Evolutionary conservation across 2,888 invertebrate genomes (phyloP).

Genomic region (Drosophila birchii): DNA sequence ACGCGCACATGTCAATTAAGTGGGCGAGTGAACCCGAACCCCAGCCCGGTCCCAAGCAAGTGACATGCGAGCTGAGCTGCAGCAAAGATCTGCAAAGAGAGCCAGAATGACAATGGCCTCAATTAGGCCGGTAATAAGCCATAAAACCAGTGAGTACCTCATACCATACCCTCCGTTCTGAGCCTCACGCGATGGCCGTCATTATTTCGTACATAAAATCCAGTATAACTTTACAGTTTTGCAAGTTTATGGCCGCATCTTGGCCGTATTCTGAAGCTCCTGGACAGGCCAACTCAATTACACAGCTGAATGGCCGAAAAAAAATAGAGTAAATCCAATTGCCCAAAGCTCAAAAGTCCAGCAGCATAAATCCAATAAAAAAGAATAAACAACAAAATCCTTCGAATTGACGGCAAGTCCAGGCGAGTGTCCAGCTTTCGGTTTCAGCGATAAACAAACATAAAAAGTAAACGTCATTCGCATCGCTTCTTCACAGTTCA

Average conservation of each 20-base stretch:
- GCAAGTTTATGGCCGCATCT: conserved; percentile 19
- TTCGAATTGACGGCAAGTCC: conserved; percentile 36
- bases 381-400: conserved; percentile 61
- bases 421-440: conserved; percentile 76
- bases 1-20: conserved; percentile 70
- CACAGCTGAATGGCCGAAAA: conserved; percentile 62
- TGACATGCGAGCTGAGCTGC: conserved; percentile 67
- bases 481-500: conserved; percentile 71
- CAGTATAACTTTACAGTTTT: conserved; percentile 30
- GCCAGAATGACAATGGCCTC: conserved; percentile 69
- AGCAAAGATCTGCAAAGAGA: conserved; percentile 57
- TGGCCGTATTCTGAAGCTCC: conserved; percentile 8
- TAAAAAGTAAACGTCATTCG: conserved; percentile 69
- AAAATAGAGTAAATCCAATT: conserved; percentile 56
- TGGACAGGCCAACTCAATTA: conserved; percentile 73
- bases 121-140: conserved; percentile 75
- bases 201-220: conserved; percentile 16
- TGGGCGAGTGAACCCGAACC: conserved; percentile 70
- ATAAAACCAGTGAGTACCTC: conserved; percentile 55
- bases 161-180: conserved; percentile 12
- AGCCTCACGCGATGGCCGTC: conserved; percentile 65
- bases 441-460: conserved; percentile 75
- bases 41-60: conserved; percentile 31
- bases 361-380: conserved; percentile 59
- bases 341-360: conserved; percentile 55